Percentiles rank a stretch among this genome's conserved stretches.
These are phyloP conservation scores for Melierax canorus DNA, from an alignment of 2,113 vertebrate genomes.

Conservation along the genomic window DNA sequence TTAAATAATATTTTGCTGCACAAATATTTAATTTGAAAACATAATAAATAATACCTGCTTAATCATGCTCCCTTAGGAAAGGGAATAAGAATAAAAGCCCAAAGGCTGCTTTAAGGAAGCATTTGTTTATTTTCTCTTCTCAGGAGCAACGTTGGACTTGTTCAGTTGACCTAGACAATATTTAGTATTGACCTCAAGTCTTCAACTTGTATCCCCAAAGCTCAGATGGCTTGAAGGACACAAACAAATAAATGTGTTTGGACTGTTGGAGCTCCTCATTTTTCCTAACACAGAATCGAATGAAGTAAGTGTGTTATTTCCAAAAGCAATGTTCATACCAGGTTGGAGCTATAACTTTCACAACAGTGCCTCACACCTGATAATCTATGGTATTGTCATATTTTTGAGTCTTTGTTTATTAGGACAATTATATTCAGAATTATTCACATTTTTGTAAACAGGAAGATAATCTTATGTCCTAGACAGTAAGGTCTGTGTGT, in stretches of 20 bases:
- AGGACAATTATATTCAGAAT: not conserved
- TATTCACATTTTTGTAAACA: not conserved
- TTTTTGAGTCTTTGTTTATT: not conserved
- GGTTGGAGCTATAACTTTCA: not conserved
- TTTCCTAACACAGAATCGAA: not conserved
- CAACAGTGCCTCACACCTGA: not conserved
- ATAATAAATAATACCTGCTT: not conserved
- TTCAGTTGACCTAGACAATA: not conserved
- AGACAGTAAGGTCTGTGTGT: not conserved
- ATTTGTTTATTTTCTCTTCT: constrained; percentile 21
- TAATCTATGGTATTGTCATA: not conserved
- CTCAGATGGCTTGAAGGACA: not conserved
- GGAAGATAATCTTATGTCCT: not conserved
- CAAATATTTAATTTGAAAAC: not conserved
- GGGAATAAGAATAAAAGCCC: not conserved
- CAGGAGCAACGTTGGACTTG: not conserved
- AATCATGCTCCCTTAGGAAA: not conserved
- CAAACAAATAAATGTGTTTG: not conserved
- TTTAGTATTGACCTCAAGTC: constrained; percentile 44
- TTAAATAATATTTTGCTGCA: not conserved
- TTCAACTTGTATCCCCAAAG: not conserved
- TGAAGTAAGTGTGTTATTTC: not conserved
- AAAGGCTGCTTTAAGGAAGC: not conserved
- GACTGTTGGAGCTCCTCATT: not conserved
- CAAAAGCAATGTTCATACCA: not conserved